Base-by-base conservation (phyloP, 2,888 invertebrate genomes). In the Sylvicola cinctus region DNA sequence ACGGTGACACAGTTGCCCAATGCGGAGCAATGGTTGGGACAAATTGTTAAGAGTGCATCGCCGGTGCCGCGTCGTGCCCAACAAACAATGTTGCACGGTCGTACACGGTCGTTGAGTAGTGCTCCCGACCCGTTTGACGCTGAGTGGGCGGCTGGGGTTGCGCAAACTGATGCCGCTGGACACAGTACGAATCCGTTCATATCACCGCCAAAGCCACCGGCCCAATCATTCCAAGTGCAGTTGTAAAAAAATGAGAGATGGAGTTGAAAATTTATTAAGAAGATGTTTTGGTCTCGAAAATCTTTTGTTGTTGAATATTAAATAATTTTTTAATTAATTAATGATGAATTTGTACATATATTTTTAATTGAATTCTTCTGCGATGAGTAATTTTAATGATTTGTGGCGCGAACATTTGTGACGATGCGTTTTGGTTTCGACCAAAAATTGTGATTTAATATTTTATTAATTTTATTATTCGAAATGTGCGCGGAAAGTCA, bases 11-110 rank as follows among this genome's bases (percentile, higher is more conserved):
- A 63, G 38, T 62, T 79, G 51, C 83, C 81, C 16, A 76, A 74
- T 54, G 79, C 83, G 1, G 83, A 83, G 45, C 81, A 81, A 46
- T 83, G 81, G 83, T 57, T 84, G 42, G 80, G 78, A 7, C 70
- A 75, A 45, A 69, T 79, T 30, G 71, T 73, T 11, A 66, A 66
- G 42, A 65, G 66, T 40, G 63, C 62, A 46, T 70, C 65, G 35
- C 57, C 61, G 35, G 51, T 67, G 4, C 61, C 14, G n/a, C 13
- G 16, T 16, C 53, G 70, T 45, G 57, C 70, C 45, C 60, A 70
- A 12, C 63, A 66, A 28, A 55, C 70, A 34, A 58, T 55, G 32
- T 66, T 65, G 16, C 56, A 70, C 20, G 67, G 66, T 5, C 57
- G 70, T 29, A 63, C 71, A 3, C 65, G 66, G 47, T 69, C 69